Evolutionary conservation across 2,888 invertebrate genomes (phyloP), one percentile per base, ranked within the genome.

Genomic region (Sphaerophoria taeniata): DNA sequence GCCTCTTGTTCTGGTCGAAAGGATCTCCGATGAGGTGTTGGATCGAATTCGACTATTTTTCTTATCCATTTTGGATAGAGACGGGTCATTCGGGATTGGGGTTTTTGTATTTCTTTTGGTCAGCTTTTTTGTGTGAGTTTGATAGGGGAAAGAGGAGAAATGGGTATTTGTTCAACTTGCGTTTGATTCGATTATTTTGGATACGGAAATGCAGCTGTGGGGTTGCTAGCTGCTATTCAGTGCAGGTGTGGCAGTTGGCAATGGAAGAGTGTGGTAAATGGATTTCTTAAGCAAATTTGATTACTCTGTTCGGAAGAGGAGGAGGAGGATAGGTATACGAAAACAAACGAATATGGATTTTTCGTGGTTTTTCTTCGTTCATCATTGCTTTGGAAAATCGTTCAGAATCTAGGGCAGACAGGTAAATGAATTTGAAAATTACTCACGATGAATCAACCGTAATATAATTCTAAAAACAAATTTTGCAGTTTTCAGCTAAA

Each of bases 171-270:
- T 36, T 75, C 49, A 43, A 67, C 49, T 47, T 55, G 60, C 55
- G 56, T 69, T 70, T 70, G 75, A 75, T 80, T 80, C 70, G 75
- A 75, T 80, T 80, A 80, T 56, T 49, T 16, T 60, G 45, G 33
- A 58, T 7, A 9, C 53, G 55, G 67, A 47, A 75, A 61, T 75
- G 80, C 70, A 70, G 53, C 69, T 69, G 11, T 69, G 67, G 51
- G n/a, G n/a, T n/a, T n/a, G 24, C 24, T 24, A 24, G 24, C 24
- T 24, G 1, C 1, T 24, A 24, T 24, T 24, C 24, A 1, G 1
- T 69, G 39, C 55, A 80, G 75, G 77, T 67, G 70, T 75, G 69
- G 36, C 36, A 61, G 61, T 61, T 75, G 69, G 36, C 36, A 61
- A 53, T 61, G 43, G 43, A 14, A 60, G 39, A 60, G 60, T 4